These are phyloP conservation scores for Pangasius sanitwongsei DNA, from an alignment of 2,797 vertebrate genomes.

Conservation along the genomic window DNA sequence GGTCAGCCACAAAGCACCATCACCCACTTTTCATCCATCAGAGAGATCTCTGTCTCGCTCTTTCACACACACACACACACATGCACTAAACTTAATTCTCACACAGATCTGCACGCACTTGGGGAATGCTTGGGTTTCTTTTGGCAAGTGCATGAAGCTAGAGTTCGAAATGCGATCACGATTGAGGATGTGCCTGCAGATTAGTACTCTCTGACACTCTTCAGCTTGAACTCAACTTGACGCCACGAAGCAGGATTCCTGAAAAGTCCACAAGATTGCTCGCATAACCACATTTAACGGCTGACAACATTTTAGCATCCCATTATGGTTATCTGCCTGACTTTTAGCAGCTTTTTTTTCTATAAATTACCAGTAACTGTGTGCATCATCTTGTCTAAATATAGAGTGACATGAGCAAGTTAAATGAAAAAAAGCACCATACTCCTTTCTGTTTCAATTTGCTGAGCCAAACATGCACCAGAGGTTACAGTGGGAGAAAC, in stretches of 20 bases:
- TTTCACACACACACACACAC: conserved; percentile 8
- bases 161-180: conserved; percentile 26
- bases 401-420: conserved; percentile 32
- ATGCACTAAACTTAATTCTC: conserved; percentile 19
- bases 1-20: conserved; percentile 46
- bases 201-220: conserved; percentile 38
- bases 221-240: conserved; percentile 47
- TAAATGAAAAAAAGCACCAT: background rate
- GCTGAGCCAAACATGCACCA: conserved; percentile 1
- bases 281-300: conserved; percentile 43
- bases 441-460: conserved; percentile 35
- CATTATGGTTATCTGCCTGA: conserved; percentile 44
- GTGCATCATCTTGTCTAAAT: conserved; percentile 38
- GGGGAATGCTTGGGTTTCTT: conserved; percentile 32
- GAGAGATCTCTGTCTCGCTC: conserved; percentile 26
- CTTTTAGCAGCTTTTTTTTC: conserved; percentile 18
- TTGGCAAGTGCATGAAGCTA: conserved; percentile 16
- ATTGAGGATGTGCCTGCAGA: conserved; percentile 41
- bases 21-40: conserved; percentile 25
- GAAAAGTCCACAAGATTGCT: conserved; percentile 25
- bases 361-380: conserved; percentile 32
- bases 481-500: background rate
- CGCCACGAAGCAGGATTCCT: conserved; percentile 40
- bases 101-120: conserved; percentile 35
- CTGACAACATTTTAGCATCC: conserved; percentile 39